phyloP scores from a whole-genome alignment of 2,113 vertebrate genomes.

The Illadopsis cleaveri region DNA sequence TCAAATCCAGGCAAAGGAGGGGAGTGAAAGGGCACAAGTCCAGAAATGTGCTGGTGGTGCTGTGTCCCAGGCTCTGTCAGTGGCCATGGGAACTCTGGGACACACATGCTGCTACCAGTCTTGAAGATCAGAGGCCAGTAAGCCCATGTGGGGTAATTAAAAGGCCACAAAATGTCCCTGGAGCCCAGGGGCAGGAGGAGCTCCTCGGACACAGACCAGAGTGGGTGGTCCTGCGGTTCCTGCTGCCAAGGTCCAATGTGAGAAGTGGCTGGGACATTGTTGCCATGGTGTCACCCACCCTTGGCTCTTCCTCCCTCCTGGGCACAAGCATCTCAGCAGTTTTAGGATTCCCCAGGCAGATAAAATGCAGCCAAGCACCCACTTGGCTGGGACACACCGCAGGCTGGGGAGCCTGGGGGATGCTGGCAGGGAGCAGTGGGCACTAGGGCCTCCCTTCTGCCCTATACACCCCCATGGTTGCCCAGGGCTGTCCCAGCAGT shows the following conservation, averaged over 20 bases:
- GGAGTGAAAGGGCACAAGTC: background rate
- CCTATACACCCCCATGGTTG: accelerated
- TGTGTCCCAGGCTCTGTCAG: background rate
- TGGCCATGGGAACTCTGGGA: background rate
- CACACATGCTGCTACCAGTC: background rate
- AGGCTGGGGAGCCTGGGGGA: background rate
- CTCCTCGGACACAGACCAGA: background rate
- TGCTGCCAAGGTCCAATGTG: accelerated
- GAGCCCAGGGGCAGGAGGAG: background rate
- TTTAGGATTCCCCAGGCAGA: background rate
- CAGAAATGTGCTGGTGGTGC: accelerated
- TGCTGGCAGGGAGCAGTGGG: accelerated
- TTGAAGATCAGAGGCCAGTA: background rate
- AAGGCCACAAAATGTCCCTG: accelerated
- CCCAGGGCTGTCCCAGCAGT: background rate
- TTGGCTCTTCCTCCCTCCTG: background rate
- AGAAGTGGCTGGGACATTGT: accelerated
- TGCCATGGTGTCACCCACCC: accelerated
- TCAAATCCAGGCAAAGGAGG: background rate
- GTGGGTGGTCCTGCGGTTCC: accelerated
- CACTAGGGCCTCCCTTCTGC: background rate
- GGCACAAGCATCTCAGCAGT: background rate
- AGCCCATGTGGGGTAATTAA: accelerated
- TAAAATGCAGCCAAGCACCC: background rate
- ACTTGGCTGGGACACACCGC: background rate